These are phyloP conservation scores for Aplysia californica DNA, from an alignment of 1,140 invertebrate species.

Conservation along the genomic window DNA sequence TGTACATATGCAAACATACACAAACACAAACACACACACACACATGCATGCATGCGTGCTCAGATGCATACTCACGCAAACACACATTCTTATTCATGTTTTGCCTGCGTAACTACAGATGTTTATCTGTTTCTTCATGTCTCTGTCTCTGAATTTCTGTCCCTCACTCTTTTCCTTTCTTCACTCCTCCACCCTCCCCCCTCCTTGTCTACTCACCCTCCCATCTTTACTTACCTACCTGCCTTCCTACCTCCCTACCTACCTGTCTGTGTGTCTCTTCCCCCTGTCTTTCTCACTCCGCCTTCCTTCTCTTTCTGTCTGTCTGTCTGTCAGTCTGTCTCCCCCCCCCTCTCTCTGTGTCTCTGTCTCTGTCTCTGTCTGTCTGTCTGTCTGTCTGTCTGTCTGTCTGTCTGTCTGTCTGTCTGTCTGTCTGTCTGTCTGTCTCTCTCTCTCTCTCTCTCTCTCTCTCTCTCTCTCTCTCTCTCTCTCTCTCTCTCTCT, in stretches of 20 bases:
- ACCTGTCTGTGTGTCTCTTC: too few species aligned
- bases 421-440: slow-evolving; percentile 1
- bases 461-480: not conserved
- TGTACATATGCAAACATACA: too few species aligned
- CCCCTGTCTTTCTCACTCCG: not conserved
- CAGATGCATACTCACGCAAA: too few species aligned
- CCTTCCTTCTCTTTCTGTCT: not conserved
- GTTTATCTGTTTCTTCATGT: too few species aligned
- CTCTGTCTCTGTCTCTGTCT: slow-evolving; percentile 5
- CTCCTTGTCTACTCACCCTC: slow-evolving; percentile 3
- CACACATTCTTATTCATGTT: too few species aligned
- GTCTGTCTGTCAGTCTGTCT: not conserved
- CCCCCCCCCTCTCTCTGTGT: not conserved
- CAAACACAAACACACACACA: too few species aligned
- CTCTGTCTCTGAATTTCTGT: too few species aligned
- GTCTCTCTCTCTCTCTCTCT: slow-evolving; percentile 2
- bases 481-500: not conserved
- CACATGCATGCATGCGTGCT: too few species aligned
- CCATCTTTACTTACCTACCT: not conserved
- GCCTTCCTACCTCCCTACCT: not conserved
- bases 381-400: not conserved
- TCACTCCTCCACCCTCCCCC: too few species aligned
- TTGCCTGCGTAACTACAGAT: too few species aligned
- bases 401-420: not conserved
- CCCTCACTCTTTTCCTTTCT: too few species aligned